These are phyloP conservation scores for Aphis craccivora DNA, from an alignment of 1,140 invertebrate species.

Conservation along the genomic window DNA sequence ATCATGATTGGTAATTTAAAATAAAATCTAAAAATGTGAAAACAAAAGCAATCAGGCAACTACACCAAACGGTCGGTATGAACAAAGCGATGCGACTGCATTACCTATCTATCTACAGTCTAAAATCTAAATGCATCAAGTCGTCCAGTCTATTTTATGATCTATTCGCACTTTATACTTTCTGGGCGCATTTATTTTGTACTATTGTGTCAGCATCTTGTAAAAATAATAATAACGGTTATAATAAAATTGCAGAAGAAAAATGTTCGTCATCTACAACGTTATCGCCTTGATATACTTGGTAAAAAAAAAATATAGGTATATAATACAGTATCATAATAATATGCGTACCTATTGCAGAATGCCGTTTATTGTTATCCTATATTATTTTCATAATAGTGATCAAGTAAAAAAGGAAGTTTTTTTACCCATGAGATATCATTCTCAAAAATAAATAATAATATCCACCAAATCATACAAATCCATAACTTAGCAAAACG, in stretches of 20 bases:
- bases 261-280: background rate
- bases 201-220: background rate
- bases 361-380: background rate
- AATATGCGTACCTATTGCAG: background rate
- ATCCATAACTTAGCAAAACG: background rate
- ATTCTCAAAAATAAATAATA: background rate
- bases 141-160: background rate
- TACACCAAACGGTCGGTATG: background rate
- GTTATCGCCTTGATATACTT: background rate
- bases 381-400: background rate
- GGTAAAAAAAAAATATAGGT: background rate
- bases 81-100: background rate
- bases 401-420: background rate
- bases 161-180: background rate
- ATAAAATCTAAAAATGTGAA: background rate
- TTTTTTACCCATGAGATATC: background rate
- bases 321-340: background rate
- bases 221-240: background rate
- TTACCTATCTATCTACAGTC: background rate
- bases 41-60: background rate
- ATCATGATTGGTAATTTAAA: background rate
- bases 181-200: background rate
- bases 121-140: no score
- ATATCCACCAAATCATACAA: background rate
- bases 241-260: background rate